Conservation (phyloP, 2,113 vertebrate species). For the Oncorhynchus mykiss region DNA sequence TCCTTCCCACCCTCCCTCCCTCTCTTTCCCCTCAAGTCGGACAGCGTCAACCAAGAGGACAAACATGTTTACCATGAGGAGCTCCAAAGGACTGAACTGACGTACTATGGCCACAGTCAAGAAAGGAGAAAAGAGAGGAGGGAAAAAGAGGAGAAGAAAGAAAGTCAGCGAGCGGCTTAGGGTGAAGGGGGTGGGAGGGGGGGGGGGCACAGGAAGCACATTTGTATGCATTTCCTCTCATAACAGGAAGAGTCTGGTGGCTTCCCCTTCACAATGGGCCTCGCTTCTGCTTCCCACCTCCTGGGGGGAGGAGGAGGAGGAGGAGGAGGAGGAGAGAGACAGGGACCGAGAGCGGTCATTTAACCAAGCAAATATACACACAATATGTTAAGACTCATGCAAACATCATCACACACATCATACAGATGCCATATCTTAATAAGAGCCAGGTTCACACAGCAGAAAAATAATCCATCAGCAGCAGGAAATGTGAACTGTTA, state of each 20-base stretch:
- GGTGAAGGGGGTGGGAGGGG: conserved; percentile 22
- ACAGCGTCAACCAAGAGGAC: conserved; percentile 37
- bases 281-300: conserved; percentile 96
- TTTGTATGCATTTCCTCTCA: conserved; percentile 99
- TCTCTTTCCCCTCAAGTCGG: background rate
- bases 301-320: conserved; percentile 79
- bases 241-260: conserved; percentile 99
- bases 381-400: conserved; percentile 19
- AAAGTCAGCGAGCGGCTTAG: conserved; percentile 75
- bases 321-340: conserved; percentile 77
- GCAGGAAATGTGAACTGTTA: no score
- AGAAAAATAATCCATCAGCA: no score
- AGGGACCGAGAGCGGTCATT: conserved; percentile 70
- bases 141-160: conserved; percentile 48
- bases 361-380: conserved; percentile 27
- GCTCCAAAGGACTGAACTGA: conserved; percentile 66
- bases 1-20: background rate
- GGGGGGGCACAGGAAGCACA: conserved; percentile 96
- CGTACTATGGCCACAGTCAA: conserved; percentile 54
- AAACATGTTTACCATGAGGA: conserved; percentile 76
- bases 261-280: conserved; percentile 98
- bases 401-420: conserved; percentile 4
- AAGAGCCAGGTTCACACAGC: conserved; percentile 2
- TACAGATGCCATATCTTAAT: conserved; percentile 1
- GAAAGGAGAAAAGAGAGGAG: conserved; percentile 30